Percentiles rank a stretch among this genome's conserved stretches.
These are phyloP conservation scores for Busseola fusca DNA, from an alignment of 2,888 invertebrate genomes.

Conservation along the genomic window DNA sequence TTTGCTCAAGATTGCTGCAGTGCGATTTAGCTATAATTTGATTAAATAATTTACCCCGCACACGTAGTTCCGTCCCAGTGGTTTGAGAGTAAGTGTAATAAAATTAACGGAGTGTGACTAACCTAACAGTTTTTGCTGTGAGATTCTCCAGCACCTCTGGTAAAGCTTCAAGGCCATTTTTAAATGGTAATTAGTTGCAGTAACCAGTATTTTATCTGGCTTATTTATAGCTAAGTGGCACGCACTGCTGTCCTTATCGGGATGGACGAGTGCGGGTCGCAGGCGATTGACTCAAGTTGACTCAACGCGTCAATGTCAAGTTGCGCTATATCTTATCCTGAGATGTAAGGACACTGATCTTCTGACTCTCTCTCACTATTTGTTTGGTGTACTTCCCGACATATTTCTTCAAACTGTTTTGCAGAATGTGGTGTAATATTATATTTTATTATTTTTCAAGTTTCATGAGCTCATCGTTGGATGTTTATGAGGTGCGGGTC, in stretches of 20 bases:
- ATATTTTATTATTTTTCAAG: background rate
- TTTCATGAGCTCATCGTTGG: slow-evolving; percentile 6
- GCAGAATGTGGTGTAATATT: background rate
- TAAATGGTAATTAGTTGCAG: slow-evolving; percentile 68
- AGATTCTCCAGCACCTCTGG: slow-evolving; percentile 58
- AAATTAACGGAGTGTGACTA: slow-evolving; percentile 58
- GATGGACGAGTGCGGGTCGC: slow-evolving; percentile 59
- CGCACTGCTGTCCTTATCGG: slow-evolving; percentile 72
- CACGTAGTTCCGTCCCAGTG: slow-evolving; percentile 31
- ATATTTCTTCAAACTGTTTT: background rate
- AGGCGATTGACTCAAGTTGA: slow-evolving; percentile 55
- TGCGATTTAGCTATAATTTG: slow-evolving; percentile 29
- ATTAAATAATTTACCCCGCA: slow-evolving; percentile 38
- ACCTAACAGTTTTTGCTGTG: slow-evolving; percentile 54
- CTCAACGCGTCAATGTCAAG: slow-evolving; percentile 70
- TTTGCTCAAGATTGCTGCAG: slow-evolving; percentile 30
- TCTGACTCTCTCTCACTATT: slow-evolving; percentile 37
- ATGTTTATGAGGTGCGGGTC: slow-evolving; percentile 10
- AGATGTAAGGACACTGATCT: slow-evolving; percentile 51
- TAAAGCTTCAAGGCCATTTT: slow-evolving; percentile 65
- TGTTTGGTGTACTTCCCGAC: background rate
- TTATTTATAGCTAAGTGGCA: slow-evolving; percentile 73
- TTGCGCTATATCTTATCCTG: slow-evolving; percentile 60
- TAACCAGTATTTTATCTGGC: slow-evolving; percentile 65
- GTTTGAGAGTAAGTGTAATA: slow-evolving; percentile 45